Percentiles rank a stretch among this genome's conserved stretches.
These are phyloP conservation scores for Trichonephila inaurata DNA, from an alignment of 1,140 invertebrate genomes.

Conservation along the genomic window DNA sequence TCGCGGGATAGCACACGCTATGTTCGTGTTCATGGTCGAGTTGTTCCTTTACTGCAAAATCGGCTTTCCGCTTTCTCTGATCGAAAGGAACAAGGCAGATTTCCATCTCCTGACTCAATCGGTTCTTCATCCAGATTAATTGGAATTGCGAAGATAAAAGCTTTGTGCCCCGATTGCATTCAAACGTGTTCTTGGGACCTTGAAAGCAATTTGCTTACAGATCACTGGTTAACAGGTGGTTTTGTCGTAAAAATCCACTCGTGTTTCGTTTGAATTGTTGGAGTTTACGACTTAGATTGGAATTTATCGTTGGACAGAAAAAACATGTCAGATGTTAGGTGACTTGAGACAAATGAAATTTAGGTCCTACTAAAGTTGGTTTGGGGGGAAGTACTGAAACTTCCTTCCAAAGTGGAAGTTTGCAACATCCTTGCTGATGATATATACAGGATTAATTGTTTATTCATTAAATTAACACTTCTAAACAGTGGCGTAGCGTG, in stretches of 20 bases:
- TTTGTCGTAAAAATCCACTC: background rate
- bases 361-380: too few species aligned
- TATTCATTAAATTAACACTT: too few species aligned
- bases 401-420: background rate
- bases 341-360: too few species aligned
- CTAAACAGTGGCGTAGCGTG: too few species aligned
- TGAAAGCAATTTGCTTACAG: slow-evolving; percentile 17
- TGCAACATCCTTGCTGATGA: background rate
- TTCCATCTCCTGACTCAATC: slow-evolving; percentile 25
- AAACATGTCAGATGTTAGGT: too few species aligned
- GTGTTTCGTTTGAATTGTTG: too few species aligned
- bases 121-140: slow-evolving; percentile 18
- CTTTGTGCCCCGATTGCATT: background rate
- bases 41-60: slow-evolving; percentile 24
- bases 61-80: slow-evolving; percentile 1
- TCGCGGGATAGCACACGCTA: background rate
- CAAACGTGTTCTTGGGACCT: background rate
- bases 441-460: too few species aligned
- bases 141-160: slow-evolving; percentile 29
- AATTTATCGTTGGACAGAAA: too few species aligned
- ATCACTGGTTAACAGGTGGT: slow-evolving; percentile 13
- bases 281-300: too few species aligned
- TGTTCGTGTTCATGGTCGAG: background rate
- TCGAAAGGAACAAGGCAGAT: slow-evolving; percentile 17
- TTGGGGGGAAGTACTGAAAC: too few species aligned